Conservation (phyloP, 2,113 vertebrate species). For the Procapra przewalskii region DNA sequence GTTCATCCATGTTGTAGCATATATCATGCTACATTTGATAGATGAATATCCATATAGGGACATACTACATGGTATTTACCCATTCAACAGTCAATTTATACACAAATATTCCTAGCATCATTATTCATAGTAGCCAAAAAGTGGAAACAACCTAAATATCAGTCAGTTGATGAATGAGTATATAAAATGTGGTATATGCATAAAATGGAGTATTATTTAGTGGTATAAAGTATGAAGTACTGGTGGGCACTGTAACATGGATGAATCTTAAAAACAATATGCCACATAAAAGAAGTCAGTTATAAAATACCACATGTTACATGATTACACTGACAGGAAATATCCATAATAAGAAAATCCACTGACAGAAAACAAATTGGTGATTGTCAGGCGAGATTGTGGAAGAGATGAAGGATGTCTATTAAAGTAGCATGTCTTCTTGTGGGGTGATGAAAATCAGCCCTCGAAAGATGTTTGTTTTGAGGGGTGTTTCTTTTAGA, state of each 20-base stretch:
- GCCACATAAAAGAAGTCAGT: neutral
- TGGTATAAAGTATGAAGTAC: neutral
- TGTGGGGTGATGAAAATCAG: neutral
- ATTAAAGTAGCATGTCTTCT: neutral
- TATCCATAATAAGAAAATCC: neutral
- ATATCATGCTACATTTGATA: neutral
- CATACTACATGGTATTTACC: neutral
- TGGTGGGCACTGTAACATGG: neutral
- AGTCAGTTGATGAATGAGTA: neutral
- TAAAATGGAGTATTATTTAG: neutral
- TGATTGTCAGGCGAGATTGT: neutral
- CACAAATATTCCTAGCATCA: neutral
- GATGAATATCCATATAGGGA: neutral
- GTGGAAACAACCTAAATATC: neutral
- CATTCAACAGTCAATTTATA: neutral
- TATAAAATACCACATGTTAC: neutral
- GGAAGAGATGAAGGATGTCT: neutral
- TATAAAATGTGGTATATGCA: neutral
- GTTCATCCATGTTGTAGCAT: neutral
- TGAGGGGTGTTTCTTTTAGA: neutral
- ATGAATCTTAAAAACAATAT: slow-evolving; percentile 5
- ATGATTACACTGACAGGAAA: neutral
- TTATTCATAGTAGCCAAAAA: neutral
- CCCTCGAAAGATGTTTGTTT: neutral
- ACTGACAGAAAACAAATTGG: neutral